Percentiles rank a stretch among this genome's conserved stretches.
These are phyloP conservation scores for Andrena trimmerana DNA, from an alignment of 2,888 invertebrate genomes.

Conservation along the genomic window DNA sequence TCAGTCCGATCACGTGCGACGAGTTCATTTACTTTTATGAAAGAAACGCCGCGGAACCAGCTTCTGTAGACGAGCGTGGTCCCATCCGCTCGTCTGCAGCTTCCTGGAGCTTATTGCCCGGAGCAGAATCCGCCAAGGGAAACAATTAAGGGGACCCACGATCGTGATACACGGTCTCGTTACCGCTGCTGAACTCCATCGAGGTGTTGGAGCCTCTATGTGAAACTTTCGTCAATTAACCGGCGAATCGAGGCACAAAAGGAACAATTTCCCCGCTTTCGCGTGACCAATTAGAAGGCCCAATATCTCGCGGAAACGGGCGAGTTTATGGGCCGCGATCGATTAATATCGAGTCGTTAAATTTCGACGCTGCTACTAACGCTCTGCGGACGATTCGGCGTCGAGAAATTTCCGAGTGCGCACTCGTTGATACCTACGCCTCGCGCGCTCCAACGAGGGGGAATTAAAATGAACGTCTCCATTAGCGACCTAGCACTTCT, in stretches of 20 bases:
- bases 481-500: neutral
- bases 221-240: slow-evolving; percentile 67
- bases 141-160: slow-evolving; percentile 70
- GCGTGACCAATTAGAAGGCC: slow-evolving; percentile 56
- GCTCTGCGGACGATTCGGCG: slow-evolving; percentile 2
- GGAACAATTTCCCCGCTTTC: slow-evolving; percentile 40
- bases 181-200: slow-evolving; percentile 53
- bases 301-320: slow-evolving; percentile 35
- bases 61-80: slow-evolving; percentile 14
- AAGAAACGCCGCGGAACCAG: slow-evolving; percentile 62
- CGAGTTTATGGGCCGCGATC: slow-evolving; percentile 13
- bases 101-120: slow-evolving; percentile 63
- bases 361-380: slow-evolving; percentile 6
- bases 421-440: neutral
- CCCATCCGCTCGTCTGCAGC: slow-evolving; percentile 38
- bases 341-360: slow-evolving; percentile 28
- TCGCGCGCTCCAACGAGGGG: neutral
- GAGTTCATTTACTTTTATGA: slow-evolving; percentile 79
- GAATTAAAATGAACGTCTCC: neutral
- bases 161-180: slow-evolving; percentile 70
- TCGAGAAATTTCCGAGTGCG: neutral
- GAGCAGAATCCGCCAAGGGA: slow-evolving; percentile 52
- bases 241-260: slow-evolving; percentile 65
- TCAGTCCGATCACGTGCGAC: slow-evolving; percentile 78
- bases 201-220: slow-evolving; percentile 51